Conservation (phyloP, 1,140 invertebrate genomes). For the Magallana ariakensis region DNA sequence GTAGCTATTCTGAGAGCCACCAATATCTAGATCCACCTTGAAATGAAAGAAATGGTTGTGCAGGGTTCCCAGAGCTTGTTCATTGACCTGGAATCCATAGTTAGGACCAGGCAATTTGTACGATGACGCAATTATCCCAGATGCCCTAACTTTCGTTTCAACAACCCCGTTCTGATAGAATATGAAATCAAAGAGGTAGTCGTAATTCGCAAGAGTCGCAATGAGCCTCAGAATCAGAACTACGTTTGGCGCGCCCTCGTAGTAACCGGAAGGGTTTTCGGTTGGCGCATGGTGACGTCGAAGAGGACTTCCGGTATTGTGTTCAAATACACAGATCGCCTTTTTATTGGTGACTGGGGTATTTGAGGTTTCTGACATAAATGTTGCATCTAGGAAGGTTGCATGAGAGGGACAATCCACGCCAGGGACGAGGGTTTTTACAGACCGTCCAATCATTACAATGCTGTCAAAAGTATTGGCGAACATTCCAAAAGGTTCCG, state of each 20-base stretch:
- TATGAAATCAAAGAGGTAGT: conserved; percentile 71
- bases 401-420: conserved; percentile 65
- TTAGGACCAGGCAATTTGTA: conserved; percentile 48
- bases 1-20: conserved; percentile 66
- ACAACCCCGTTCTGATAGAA: conserved; percentile 72
- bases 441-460: conserved; percentile 49
- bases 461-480: conserved; percentile 60
- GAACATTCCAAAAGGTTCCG: conserved; percentile 61
- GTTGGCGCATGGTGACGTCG: conserved; percentile 61
- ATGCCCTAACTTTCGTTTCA: conserved; percentile 60
- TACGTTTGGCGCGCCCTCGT: conserved; percentile 62
- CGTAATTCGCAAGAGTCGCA: conserved; percentile 66
- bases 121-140: conserved; percentile 60
- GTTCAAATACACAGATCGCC: conserved; percentile 68
- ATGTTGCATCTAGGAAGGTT: conserved; percentile 55
- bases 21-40: conserved; percentile 69
- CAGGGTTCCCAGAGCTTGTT: conserved; percentile 58
- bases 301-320: conserved; percentile 61
- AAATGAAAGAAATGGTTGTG: conserved; percentile 73
- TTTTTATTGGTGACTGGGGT: conserved; percentile 23
- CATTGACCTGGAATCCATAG: conserved; percentile 61
- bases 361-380: conserved; percentile 4
- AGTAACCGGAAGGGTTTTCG: conserved; percentile 56
- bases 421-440: conserved; percentile 56
- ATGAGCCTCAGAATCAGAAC: conserved; percentile 67